Evolutionary conservation across 2,797 vertebrate species (phyloP).

Genomic region (Bradypodion ventrale): DNA sequence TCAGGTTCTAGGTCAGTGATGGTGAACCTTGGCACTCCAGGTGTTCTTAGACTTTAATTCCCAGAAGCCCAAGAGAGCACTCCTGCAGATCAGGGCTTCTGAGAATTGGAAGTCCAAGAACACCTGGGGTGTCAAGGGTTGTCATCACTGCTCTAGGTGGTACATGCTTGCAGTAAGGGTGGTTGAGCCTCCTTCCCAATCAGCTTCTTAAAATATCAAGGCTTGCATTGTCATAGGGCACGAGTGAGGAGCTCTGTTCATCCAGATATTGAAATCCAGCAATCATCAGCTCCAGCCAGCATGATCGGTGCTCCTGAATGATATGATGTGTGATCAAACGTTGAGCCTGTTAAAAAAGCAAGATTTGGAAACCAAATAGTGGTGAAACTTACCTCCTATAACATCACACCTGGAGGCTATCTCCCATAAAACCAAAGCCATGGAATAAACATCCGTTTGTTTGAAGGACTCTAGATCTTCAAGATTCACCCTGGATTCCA

Average conservation of each 20-base stretch:
- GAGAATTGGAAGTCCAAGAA: too few relatives aligned
- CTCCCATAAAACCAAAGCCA: conserved; percentile 90
- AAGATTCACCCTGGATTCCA: conserved; percentile 90
- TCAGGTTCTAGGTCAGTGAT: not conserved
- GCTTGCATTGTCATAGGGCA: not conserved
- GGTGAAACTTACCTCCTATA: conserved; percentile 77
- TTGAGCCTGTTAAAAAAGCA: not conserved
- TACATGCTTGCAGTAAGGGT: not conserved
- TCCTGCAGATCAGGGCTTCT: too few relatives aligned
- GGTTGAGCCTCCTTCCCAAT: not conserved
- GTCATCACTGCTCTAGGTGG: too few relatives aligned
- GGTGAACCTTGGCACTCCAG: too few relatives aligned
- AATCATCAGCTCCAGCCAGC: not conserved
- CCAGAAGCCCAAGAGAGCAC: too few relatives aligned
- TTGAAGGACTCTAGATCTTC: conserved; percentile 92
- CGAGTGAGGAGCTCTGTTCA: not conserved
- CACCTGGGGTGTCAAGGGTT: not conserved
- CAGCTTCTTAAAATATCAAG: not conserved
- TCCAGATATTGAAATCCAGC: not conserved
- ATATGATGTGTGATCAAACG: not conserved
- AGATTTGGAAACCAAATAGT: not conserved
- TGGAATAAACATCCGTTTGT: conserved; percentile 92
- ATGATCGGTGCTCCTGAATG: not conserved
- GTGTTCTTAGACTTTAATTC: too few relatives aligned
- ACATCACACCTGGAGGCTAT: conserved; percentile 86